Evolutionary conservation across 2,888 invertebrate genomes (phyloP).

Genomic region (Caprella mutica): DNA sequence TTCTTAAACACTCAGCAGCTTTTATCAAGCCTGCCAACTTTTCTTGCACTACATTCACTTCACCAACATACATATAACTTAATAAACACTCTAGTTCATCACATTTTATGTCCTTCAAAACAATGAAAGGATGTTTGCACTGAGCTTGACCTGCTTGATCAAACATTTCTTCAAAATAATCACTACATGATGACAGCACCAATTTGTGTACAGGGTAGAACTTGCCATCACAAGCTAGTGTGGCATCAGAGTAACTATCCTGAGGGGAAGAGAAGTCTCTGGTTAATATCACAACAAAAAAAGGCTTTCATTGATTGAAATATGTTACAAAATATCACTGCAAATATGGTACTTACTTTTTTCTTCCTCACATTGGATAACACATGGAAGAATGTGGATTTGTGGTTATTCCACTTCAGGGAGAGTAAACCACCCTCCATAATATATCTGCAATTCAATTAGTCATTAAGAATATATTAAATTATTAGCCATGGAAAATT

Average conservation of each 20-base stretch:
- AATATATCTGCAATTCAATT: too few relatives aligned
- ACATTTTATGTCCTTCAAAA: conserved; percentile 11
- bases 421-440: conserved; percentile 31
- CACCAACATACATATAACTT: conserved; percentile 13
- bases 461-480: too few relatives aligned
- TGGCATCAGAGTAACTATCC: conserved; percentile 5
- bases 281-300: too few relatives aligned
- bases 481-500: too few relatives aligned
- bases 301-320: too few relatives aligned
- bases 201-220: conserved; percentile 9
- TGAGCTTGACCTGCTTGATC: conserved; percentile 7
- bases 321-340: too few relatives aligned
- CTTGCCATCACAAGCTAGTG: conserved; percentile 7
- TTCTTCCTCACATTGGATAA: conserved; percentile 24
- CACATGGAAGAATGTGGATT: conserved; percentile 15
- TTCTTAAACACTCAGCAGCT: conserved; percentile 10
- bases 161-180: conserved; percentile 15
- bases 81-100: conserved; percentile 6
- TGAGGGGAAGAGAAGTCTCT: too few relatives aligned
- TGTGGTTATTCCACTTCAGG: conserved; percentile 18
- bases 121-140: conserved; percentile 5
- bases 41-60: conserved; percentile 11
- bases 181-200: conserved; percentile 11
- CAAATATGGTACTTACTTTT: too few relatives aligned
- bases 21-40: conserved; percentile 7